Percentiles rank a stretch among this genome's conserved stretches.
These are phyloP conservation scores for Furcula furcula DNA, from an alignment of 2,888 invertebrate genomes.

Conservation along the genomic window DNA sequence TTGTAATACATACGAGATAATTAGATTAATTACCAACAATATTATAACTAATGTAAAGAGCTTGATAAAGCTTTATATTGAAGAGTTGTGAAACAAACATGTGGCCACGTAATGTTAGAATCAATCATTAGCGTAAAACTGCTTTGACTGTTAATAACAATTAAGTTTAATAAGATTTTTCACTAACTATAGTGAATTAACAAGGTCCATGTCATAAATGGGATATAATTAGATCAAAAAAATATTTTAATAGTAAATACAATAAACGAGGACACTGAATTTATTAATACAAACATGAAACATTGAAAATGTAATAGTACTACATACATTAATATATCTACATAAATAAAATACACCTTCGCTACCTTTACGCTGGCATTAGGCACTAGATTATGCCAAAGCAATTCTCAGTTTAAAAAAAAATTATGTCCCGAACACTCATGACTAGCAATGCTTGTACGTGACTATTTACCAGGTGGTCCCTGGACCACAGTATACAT, in stretches of 20 bases:
- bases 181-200: constrained; percentile 32
- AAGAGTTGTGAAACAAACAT: constrained; percentile 81
- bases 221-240: constrained; percentile 15
- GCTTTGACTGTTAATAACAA: constrained; percentile 62
- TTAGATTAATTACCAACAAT: constrained; percentile 52
- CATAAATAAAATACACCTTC: no score
- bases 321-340: no score
- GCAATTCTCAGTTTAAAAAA: constrained; percentile 24
- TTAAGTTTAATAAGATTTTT: constrained; percentile 48
- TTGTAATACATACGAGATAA: constrained; percentile 45
- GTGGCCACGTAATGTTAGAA: constrained; percentile 75
- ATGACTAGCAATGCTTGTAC: neutral
- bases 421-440: neutral
- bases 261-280: constrained; percentile 7
- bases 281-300: no score
- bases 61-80: constrained; percentile 79
- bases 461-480: neutral
- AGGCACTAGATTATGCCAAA: constrained; percentile 33
- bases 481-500: no score
- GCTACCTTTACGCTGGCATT: no score
- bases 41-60: constrained; percentile 75
- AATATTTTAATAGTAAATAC: neutral
- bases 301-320: no score
- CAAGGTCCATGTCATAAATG: constrained; percentile 21
- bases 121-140: constrained; percentile 58